Evolutionary conservation across 2,113 vertebrate genomes (phyloP), one percentile per base, ranked within the genome.

Genomic region (Heterocephalus glaber): DNA sequence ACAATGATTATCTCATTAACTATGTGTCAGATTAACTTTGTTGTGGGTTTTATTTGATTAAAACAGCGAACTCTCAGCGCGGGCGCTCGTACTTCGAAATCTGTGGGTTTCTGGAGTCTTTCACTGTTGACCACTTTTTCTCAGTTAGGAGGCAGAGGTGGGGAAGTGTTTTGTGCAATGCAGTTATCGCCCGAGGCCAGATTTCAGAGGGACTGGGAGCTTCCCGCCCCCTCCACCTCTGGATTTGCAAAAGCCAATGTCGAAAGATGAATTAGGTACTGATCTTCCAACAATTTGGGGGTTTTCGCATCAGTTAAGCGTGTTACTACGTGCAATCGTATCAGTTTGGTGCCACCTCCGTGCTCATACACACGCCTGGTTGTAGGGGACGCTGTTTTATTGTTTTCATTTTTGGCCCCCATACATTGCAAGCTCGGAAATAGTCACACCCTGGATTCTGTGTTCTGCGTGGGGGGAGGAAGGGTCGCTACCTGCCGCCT

Each of bases 1-100:
- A 93, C 89, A 60, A 90, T 90, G 94, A 97, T 96, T 94, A 92
- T 91, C 94, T 97, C 92, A 80, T 97, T 96, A 97, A 89, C 95
- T 74, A 9, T 70, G 93, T 96, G 95, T 97, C 94, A 94, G 80
- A 90, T 93, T 66, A 93, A 93, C 94, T 93, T 95, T 77, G 96
- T 61, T 85, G 82, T 47, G 82, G 88, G 87, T 89, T 95, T 96
- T 90, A 90, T 94, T 88, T 93, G 95, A 96, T 97, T 86, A 92
- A 92, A 95, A 95, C 72, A 91, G 88, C 41, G 86, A 90, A 74
- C 89, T 94, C 58, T 49, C 89, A 49, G 35, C n/a, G 2, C 33
- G 8, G 44, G 35, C 20, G 86, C 74, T 5, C 2, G 26, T 76
- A n/a, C 93, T 63, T 83, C 74, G 65, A 38, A 56, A 61, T 38